Percentiles rank a stretch among this genome's conserved stretches.
These are phyloP conservation scores for Upupa epops DNA, from an alignment of 2,113 vertebrate species.

Conservation along the genomic window DNA sequence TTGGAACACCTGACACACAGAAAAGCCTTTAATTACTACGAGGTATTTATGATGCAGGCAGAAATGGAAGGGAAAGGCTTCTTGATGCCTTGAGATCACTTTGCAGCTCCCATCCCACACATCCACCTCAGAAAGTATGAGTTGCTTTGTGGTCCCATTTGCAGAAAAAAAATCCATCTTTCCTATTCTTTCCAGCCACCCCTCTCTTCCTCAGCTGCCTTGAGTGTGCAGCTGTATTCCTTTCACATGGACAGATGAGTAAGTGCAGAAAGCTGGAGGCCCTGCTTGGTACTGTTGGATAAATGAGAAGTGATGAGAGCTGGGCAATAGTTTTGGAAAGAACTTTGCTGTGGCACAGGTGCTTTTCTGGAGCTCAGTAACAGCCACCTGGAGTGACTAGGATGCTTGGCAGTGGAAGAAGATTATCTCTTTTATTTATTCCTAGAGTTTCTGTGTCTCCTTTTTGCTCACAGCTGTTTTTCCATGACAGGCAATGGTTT, in stretches of 20 bases:
- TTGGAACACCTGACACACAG: not conserved
- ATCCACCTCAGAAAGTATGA: not conserved
- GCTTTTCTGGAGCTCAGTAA: not conserved
- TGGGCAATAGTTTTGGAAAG: accelerated
- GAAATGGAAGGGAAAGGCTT: not conserved
- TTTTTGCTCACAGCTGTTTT: not conserved
- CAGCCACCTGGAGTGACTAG: not conserved
- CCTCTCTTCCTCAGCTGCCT: not conserved
- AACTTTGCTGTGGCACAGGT: not conserved
- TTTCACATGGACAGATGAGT: not conserved
- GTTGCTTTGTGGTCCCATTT: not conserved
- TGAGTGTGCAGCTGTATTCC: not conserved
- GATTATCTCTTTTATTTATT: not conserved
- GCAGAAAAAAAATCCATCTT: not conserved
- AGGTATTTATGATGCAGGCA: not conserved
- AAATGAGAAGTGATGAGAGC: not conserved
- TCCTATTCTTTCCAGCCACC: not conserved
- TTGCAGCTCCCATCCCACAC: not conserved
- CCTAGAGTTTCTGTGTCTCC: not conserved
- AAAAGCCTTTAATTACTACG: not conserved
- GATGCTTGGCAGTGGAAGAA: not conserved
- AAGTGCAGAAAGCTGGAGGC: not conserved
- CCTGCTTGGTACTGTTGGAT: not conserved
- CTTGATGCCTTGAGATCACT: not conserved
- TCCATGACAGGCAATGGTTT: accelerated